These are phyloP conservation scores for Daubentonia madagascariensis DNA, from an alignment of 2,113 vertebrate species.

Conservation along the genomic window DNA sequence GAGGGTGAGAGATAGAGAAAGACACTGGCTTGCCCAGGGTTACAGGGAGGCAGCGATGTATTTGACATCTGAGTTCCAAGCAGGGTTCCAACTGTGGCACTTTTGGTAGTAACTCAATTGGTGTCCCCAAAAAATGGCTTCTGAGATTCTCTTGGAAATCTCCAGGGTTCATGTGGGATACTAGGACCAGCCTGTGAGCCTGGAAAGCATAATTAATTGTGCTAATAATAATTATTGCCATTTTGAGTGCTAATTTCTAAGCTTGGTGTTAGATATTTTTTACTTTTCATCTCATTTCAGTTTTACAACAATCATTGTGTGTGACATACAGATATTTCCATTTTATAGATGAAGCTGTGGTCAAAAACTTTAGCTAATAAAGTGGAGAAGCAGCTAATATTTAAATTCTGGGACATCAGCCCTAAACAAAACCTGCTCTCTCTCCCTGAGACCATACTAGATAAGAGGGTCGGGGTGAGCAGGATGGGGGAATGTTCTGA, in stretches of 20 bases:
- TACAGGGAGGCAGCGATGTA: not conserved
- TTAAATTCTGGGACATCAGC: not conserved
- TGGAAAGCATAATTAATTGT: not conserved
- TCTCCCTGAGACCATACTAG: not conserved
- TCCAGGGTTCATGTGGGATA: not conserved
- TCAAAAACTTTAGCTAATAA: not conserved
- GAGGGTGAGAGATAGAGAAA: not conserved
- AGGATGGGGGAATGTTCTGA: not conserved
- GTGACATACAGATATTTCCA: not conserved
- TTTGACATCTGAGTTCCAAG: not conserved
- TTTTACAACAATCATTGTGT: not conserved
- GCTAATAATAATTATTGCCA: not conserved
- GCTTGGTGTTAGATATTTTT: not conserved
- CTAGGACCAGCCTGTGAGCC: not conserved
- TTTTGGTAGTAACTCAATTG: not conserved
- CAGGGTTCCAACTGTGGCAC: not conserved
- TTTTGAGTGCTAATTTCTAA: not conserved
- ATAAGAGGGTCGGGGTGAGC: not conserved
- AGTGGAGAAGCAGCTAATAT: not conserved
- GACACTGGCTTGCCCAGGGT: not conserved
- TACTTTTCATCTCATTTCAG: not conserved
- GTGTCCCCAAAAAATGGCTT: not conserved
- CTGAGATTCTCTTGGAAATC: not conserved
- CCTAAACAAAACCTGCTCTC: not conserved
- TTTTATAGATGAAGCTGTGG: not conserved